Percentiles rank a stretch among this genome's conserved stretches.
Conservation (phyloP, 2,888 invertebrate species). For the Drosophila niveifrons region DNA sequence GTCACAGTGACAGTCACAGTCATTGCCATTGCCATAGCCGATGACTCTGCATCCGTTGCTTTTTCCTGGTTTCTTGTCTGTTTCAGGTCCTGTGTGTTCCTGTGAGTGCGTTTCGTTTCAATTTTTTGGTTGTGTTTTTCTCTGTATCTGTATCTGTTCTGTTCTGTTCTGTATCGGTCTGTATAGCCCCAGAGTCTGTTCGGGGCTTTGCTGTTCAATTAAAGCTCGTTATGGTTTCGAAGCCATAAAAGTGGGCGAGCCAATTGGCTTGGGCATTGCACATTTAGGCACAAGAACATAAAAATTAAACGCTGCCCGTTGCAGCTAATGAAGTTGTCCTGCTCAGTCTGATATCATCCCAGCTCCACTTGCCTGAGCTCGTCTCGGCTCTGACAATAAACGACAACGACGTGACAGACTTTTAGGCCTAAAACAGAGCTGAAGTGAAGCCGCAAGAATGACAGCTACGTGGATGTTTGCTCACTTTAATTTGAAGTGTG, state of each 20-base stretch:
- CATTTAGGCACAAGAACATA: slow-evolving; percentile 74
- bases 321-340: slow-evolving; percentile 72
- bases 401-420: slow-evolving; percentile 69
- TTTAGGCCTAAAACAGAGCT: slow-evolving; percentile 25
- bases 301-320: slow-evolving; percentile 75
- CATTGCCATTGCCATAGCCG: slow-evolving; percentile 12
- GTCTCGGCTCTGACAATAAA: slow-evolving; percentile 32
- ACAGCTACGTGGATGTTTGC: slow-evolving; percentile 28
- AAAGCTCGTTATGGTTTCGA: slow-evolving; percentile 70
- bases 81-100: slow-evolving; percentile 4
- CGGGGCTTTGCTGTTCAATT: slow-evolving; percentile 64
- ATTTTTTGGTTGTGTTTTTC: neutral
- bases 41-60: slow-evolving; percentile 40
- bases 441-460: slow-evolving; percentile 27
- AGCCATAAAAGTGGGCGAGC: slow-evolving; percentile 67
- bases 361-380: neutral
- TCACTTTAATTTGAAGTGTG: slow-evolving; percentile 75
- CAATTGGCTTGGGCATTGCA: slow-evolving; percentile 61
- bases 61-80: slow-evolving; percentile 12
- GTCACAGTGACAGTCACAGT: neutral
- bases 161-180: slow-evolving; percentile 2
- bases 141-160: slow-evolving; percentile 10
- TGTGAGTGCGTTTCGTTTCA: slow-evolving; percentile 12
- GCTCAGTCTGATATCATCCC: neutral
- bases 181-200: neutral